Base-by-base conservation (phyloP, 2,797 vertebrate species). In the Agapornis canus region DNA sequence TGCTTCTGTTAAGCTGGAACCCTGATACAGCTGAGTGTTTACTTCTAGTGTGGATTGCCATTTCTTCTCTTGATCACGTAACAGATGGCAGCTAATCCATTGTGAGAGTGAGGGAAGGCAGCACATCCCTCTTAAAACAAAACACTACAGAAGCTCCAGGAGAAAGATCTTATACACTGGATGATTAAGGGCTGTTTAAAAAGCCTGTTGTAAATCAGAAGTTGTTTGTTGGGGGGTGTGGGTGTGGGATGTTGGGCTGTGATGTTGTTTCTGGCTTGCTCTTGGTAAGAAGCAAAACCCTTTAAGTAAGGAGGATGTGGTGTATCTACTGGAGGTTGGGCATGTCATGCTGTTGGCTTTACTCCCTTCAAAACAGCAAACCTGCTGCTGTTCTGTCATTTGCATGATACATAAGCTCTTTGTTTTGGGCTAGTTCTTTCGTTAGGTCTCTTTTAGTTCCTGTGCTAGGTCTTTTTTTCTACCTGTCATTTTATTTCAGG, bases 51-150 rank as follows among this genome's bases (percentile, higher is more conserved):
- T 35, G 59, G 61, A 51, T 72, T 90, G 69, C 77, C 26, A 15
- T 61, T 96, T 83, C 64, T 93, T 79, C 80, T 56, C 86, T 89
- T 9, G 3, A 13, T 52, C 73, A 16, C 0, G 0, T 59, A 92
- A 25, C 83, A 92, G 86, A 88, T 79, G 78, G 92, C 82, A 82
- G n/a, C 73, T 82, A 77, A 88, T 82, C 59, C 59, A 25, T 54
- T 68, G 59, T 2, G 2, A 65, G 77, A 84, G 66, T 3, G 4
- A 61, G 64, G 77, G 80, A 69, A 69, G 43, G 83, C 42, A 72
- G 59, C 5, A 25, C 9, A 9, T 59, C 31, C 23, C 18, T 59
- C 18, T 5, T 69, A 15, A 40, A 35, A 32, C 56, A 61, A 51
- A 32, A 1, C 13, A 12, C 19, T 37, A 4, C 18, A 52, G 27